phyloP scores from a whole-genome alignment of 2,888 invertebrate species.

The Pogonocherus hispidulus region DNA sequence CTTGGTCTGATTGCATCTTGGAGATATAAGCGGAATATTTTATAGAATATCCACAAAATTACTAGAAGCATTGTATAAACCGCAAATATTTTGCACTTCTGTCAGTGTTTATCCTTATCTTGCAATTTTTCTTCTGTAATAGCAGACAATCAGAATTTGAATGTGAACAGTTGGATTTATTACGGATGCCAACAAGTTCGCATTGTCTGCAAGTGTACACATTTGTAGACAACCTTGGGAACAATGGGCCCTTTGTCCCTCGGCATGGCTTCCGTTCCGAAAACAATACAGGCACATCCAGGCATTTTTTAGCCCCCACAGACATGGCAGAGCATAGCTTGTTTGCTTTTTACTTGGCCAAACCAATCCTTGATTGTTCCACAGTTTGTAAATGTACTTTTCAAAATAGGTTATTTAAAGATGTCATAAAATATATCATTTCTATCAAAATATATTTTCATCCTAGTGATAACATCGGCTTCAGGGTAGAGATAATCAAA shows the following conservation, averaged over 20 bases:
- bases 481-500: too few relatives aligned
- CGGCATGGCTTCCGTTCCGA: constrained; percentile 1
- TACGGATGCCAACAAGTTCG: constrained; percentile 4
- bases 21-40: too few relatives aligned
- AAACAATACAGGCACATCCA: constrained; percentile 15
- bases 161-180: constrained; percentile 15
- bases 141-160: constrained; percentile 4
- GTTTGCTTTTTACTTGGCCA: neutral
- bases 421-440: too few relatives aligned
- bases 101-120: neutral
- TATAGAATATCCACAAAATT: too few relatives aligned
- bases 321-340: neutral
- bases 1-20: too few relatives aligned
- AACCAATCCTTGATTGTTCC: too few relatives aligned
- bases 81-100: neutral
- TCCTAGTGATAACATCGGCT: too few relatives aligned
- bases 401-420: too few relatives aligned
- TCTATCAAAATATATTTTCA: too few relatives aligned
- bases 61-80: too few relatives aligned
- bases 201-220: constrained; percentile 10
- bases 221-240: constrained; percentile 19
- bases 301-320: neutral
- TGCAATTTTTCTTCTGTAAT: neutral
- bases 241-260: constrained; percentile 14
- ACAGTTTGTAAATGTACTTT: too few relatives aligned